Conservation (phyloP, 30 jellyfish, hydroid and myxozoan species). For the Aurelia aurita region DNA sequence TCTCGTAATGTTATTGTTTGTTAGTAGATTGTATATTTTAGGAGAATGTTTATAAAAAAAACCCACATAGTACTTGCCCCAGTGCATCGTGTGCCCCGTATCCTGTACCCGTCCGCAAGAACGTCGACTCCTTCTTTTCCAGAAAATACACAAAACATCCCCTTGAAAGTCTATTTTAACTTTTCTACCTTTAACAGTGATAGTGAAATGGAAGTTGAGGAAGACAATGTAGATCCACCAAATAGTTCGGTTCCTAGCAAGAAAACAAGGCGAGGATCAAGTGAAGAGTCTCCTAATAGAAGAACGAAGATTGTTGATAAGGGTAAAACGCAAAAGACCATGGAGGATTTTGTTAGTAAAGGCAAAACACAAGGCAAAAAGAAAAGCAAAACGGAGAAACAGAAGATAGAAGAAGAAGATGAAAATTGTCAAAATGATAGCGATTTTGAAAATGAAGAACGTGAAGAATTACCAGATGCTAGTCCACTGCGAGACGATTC, state of each 20-base stretch:
- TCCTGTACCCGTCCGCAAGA: no score
- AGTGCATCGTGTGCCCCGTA: no score
- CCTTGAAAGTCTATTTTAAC: neutral
- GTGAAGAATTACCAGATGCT: no score
- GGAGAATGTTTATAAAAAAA: no score
- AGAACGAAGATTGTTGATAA: neutral
- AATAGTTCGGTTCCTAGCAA: neutral
- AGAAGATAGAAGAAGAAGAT: neutral
- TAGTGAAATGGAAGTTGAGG: constrained; percentile 3
- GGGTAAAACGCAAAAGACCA: neutral
- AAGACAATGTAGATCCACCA: neutral
- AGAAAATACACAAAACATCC: no score
- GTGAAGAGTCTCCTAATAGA: neutral
- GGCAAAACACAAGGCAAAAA: no score
- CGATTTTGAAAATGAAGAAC: neutral
- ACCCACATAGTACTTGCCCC: no score
- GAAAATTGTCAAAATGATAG: neutral
- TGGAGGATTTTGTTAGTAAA: neutral
- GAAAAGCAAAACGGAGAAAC: neutral
- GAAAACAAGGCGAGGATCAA: no score
- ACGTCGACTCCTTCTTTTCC: no score
- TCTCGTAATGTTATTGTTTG: no score
- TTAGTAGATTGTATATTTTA: no score
- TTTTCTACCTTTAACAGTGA: neutral
- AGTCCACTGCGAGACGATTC: no score